Percentiles rank a stretch among this genome's conserved stretches.
phyloP scores from a whole-genome alignment of 1,140 invertebrate genomes.

The Drosophila sucinea region DNA sequence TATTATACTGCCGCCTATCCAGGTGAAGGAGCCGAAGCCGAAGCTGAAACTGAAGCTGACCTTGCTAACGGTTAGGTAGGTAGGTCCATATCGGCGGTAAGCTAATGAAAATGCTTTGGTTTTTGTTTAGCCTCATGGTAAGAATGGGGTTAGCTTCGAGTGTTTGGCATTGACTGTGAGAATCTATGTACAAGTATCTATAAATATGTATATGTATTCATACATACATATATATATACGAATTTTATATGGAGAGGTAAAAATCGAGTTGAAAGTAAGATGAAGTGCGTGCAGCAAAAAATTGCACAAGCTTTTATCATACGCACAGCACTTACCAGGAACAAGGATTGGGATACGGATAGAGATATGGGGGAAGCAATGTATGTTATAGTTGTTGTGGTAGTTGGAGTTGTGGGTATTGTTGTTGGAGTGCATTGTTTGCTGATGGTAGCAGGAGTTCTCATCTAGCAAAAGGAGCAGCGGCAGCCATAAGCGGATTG shows the following conservation, averaged over 20 bases:
- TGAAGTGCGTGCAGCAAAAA: constrained; percentile 31
- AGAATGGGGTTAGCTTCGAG: constrained; percentile 50
- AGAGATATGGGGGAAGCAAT: neutral
- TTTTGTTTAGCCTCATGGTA: constrained; percentile 41
- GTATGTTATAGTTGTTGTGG: constrained; percentile 20
- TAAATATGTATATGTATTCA: constrained; percentile 37
- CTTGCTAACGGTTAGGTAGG: constrained; percentile 24
- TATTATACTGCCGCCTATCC: constrained; percentile 29
- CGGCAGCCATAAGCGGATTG: constrained; percentile 71
- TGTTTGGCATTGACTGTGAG: constrained; percentile 54
- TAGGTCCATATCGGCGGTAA: constrained; percentile 59
- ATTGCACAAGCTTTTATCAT: constrained; percentile 70
- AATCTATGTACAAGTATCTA: too few relatives aligned
- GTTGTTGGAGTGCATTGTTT: constrained; percentile 69
- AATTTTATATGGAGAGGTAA: constrained; percentile 11
- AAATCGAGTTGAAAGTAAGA: constrained; percentile 8
- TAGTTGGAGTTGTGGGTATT: constrained; percentile 44
- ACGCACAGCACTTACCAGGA: constrained; percentile 59
- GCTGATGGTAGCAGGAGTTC: constrained; percentile 12
- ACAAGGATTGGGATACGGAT: constrained; percentile 14
- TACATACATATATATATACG: neutral
- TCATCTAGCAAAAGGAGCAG: constrained; percentile 13
- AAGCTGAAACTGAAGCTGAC: constrained; percentile 28
- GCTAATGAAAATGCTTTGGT: constrained; percentile 74
- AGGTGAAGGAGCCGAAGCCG: constrained; percentile 5